These are phyloP conservation scores for Heliconius congener DNA, from an alignment of 1,140 invertebrate species.

Conservation along the genomic window DNA sequence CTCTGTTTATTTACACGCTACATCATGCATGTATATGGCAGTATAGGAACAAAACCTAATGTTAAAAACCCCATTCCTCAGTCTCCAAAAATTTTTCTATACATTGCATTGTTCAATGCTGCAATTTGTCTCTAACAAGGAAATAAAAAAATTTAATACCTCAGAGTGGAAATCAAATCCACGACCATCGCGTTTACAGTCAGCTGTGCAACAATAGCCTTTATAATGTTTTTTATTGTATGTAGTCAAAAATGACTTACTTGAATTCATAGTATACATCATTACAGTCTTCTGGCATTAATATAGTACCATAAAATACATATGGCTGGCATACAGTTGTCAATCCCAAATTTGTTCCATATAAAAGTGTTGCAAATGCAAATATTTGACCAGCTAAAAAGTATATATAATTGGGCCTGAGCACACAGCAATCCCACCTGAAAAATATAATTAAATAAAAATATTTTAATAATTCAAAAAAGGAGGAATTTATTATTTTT, in stretches of 20 bases:
- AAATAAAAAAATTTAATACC: too few relatives aligned
- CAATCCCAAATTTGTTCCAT: slow-evolving; percentile 86
- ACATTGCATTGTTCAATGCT: too few relatives aligned
- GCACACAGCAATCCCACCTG: slow-evolving; percentile 88
- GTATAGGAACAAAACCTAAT: not conserved
- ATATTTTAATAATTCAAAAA: too few relatives aligned
- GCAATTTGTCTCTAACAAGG: too few relatives aligned
- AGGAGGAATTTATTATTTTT: too few relatives aligned
- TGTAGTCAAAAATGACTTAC: slow-evolving; percentile 72
- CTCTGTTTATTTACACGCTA: too few relatives aligned
- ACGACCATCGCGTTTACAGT: not conserved
- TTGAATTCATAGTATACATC: slow-evolving; percentile 86
- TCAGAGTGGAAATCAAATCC: not conserved
- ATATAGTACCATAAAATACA: slow-evolving; percentile 82
- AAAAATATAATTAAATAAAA: slow-evolving; percentile 33
- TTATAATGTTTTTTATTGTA: not conserved
- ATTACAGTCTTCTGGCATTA: slow-evolving; percentile 87
- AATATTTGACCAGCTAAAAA: slow-evolving; percentile 84
- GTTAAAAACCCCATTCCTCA: not conserved
- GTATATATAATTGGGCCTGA: slow-evolving; percentile 84
- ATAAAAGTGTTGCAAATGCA: slow-evolving; percentile 83
- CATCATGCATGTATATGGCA: too few relatives aligned
- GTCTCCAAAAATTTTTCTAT: not conserved
- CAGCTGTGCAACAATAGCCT: not conserved
- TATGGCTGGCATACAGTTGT: slow-evolving; percentile 88